Evolutionary conservation across 2,797 vertebrate species (phyloP).

Genomic region (Coregonus ussuriensis): DNA sequence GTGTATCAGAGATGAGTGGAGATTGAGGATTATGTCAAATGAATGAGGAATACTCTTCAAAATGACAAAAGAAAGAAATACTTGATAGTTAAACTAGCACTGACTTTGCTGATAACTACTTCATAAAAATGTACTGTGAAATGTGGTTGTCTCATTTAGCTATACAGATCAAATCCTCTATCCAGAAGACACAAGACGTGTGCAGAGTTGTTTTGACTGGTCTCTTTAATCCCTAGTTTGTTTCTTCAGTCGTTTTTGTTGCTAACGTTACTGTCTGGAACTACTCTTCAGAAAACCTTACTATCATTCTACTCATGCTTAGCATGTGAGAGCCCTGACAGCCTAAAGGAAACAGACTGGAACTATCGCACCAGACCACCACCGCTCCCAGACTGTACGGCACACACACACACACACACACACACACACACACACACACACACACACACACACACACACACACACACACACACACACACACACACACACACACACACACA

Average conservation of each 20-base stretch:
- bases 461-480: not conserved
- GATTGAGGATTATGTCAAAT: no score
- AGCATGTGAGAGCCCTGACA: not conserved
- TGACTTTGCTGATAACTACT: no score
- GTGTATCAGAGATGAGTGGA: no score
- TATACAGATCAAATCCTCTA: not conserved
- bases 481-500: not conserved
- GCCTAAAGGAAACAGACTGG: slow-evolving; percentile 15
- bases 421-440: not conserved
- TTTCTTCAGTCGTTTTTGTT: not conserved
- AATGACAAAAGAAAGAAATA: no score
- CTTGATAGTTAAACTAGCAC: no score
- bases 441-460: not conserved
- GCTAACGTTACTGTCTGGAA: not conserved
- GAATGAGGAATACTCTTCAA: no score
- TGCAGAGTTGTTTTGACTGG: not conserved
- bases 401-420: not conserved
- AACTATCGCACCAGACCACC: slow-evolving; percentile 32
- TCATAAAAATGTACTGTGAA: no score
- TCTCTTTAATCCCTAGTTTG: not conserved
- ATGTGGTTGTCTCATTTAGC: no score
- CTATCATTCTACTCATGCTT: not conserved
- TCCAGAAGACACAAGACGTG: not conserved
- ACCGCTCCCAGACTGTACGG: not conserved
- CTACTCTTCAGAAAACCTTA: not conserved